Percentiles rank a stretch among this genome's conserved stretches.
Evolutionary conservation across 1,140 invertebrate genomes (phyloP).

Genomic region (Physella acuta): DNA sequence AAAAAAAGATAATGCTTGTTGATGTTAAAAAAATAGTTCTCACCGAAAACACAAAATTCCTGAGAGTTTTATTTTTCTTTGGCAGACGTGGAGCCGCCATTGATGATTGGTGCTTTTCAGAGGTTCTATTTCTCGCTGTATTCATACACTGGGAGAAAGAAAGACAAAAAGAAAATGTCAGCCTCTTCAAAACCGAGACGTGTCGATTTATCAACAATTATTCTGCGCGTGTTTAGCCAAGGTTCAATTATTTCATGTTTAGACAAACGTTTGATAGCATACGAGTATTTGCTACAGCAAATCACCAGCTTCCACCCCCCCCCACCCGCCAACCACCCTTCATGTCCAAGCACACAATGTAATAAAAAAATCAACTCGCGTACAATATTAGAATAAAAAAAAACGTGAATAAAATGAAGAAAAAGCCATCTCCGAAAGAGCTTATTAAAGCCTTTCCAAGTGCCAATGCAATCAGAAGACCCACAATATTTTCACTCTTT

Average conservation of each 20-base stretch:
- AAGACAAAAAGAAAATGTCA: constrained; percentile 8
- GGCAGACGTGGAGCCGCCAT: neutral
- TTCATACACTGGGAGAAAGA: neutral
- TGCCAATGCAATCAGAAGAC: constrained; percentile 24
- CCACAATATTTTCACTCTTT: constrained; percentile 20
- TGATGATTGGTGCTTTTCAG: constrained; percentile 17
- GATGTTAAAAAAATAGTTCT: constrained; percentile 4
- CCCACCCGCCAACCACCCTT: neutral
- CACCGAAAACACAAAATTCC: neutral
- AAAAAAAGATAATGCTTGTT: constrained; percentile 8
- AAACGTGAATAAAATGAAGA: neutral
- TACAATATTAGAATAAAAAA: constrained; percentile 2
- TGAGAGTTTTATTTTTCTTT: constrained; percentile 8
- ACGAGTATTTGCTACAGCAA: constrained; percentile 20
- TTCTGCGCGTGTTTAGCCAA: constrained; percentile 12
- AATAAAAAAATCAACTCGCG: too few species aligned
- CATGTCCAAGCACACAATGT: too few species aligned
- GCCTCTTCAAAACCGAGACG: constrained; percentile 16
- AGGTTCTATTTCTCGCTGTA: neutral
- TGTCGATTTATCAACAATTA: constrained; percentile 25
- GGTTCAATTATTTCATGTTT: constrained; percentile 27
- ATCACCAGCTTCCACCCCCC: neutral
- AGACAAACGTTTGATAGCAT: constrained; percentile 27
- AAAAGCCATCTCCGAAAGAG: constrained; percentile 20
- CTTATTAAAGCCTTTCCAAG: constrained; percentile 28